Evolutionary conservation across 2,113 vertebrate species (phyloP).

Genomic region (Dicaeum eximium): DNA sequence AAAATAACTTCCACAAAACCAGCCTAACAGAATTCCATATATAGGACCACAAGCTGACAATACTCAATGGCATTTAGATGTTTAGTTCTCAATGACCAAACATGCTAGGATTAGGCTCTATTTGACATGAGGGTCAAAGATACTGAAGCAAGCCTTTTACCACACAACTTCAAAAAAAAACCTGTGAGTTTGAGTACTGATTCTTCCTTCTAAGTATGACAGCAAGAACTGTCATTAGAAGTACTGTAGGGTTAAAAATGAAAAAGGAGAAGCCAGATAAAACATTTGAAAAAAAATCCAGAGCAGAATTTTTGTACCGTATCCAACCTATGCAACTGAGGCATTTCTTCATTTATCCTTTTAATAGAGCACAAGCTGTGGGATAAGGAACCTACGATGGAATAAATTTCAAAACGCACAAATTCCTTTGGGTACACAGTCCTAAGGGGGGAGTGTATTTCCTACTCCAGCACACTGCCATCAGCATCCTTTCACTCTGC

Average conservation of each 20-base stretch:
- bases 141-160: neutral
- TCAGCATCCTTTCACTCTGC: neutral
- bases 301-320: neutral
- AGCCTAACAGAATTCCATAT: neutral
- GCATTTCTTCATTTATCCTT: neutral
- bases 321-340: neutral
- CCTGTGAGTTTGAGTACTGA: neutral
- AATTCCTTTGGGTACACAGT: neutral
- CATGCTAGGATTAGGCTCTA: neutral
- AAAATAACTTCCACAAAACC: neutral
- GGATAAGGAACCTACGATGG: neutral
- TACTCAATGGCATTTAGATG: neutral
- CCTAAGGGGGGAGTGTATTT: neutral
- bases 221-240: neutral
- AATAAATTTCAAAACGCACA: neutral
- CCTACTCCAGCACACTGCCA: neutral
- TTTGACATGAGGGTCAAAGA: neutral
- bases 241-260: neutral
- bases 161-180: neutral
- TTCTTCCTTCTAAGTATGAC: neutral
- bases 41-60: neutral
- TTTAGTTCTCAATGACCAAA: neutral
- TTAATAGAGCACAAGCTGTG: neutral
- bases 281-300: neutral
- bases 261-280: neutral